Base-by-base conservation (phyloP, 2,888 invertebrate genomes). In the Microdon myrmicae region DNA sequence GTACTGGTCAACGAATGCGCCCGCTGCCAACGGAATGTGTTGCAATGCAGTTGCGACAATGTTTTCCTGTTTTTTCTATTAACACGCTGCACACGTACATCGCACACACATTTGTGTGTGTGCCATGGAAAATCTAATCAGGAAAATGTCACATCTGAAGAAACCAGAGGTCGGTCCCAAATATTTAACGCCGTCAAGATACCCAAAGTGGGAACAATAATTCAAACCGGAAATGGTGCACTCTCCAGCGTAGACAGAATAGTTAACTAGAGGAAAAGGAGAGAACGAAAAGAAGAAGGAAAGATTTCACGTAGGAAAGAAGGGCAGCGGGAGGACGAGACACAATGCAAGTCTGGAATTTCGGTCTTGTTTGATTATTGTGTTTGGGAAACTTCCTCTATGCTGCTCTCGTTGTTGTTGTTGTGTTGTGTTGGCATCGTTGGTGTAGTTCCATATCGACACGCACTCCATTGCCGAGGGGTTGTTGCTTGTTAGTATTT, bases 161-260 rank as follows among this genome's bases (percentile, higher is more conserved):
- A 37, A 44, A 44, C 34, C 20, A 7, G 35, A 41, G 39, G 28
- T 28, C 4, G 55, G 34, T n/a, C n/a, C n/a, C n/a, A n/a, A n/a
- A n/a, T 48, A 41, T 58, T 37, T 45, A 34, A 45, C 51, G 45
- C 22, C 39, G 43, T 38, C 31, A 35, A 49, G 29, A 55, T 38
- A 48, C 23, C 25, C 39, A 38, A 19, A 44, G 45, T 56, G 29
- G 49, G 28, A 44, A 56, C 35, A 61, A 53, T n/a, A 56, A 61
- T 49, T 44, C 34, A 14, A 61, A 61, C 55, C 61, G 61, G 61
- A 61, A 61, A 61, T 39, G 61, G 39, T 44, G 32, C 55, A 56
- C 49, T 61, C 17, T 43, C 34, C 39, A 14, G 35, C 9, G 31
- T n/a, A n/a, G n/a, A n/a, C n/a, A n/a, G n/a, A n/a, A n/a, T n/a